Base-by-base conservation (phyloP, 2,888 invertebrate genomes). In the Thymelicus lineola region DNA sequence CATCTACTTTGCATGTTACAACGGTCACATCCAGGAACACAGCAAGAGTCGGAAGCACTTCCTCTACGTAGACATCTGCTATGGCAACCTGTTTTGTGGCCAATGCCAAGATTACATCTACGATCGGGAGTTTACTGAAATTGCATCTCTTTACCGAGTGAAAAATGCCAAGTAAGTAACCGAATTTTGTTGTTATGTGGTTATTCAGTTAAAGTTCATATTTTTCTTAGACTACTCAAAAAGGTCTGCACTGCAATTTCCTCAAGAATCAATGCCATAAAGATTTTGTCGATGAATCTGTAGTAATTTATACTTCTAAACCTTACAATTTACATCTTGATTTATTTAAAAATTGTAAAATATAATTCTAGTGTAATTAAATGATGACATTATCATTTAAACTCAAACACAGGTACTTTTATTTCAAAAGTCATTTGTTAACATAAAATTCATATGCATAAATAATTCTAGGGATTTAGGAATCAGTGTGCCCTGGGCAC, bases 61-160 rank as follows among this genome's bases (percentile, higher is more conserved):
- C 80, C 94, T 98, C 76, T 97, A 98, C 71, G 95, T 99, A 79
- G 99, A 99, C 85, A 90, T 99, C 63, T 95, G 95, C 67, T 98
- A 97, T 89, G 99, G 99, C 58, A 97, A 97, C 85, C 94, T 99
- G 10, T 97, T 96, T 87, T 99, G 99, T 88, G 96, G 96, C 82
- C 95, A 96, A 80, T 99, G 99, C 87, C 96, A 96, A 73, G 99
- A 99, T 87, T 99, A 98, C 87, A 96, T 98, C 63, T 99, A 98
- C 89, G 98, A 98, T 84, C 91, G 95, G 72, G 97, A 97, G 77
- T 87, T 95, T 59, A 92, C 94, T 70, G 94, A 95, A 71, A 94
- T 95, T 77, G 93, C 94, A 42, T 86, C 93, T 72, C 82, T 87
- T 58, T 94, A 95, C 79, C 89, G 94, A 75, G 83, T 94, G 70